Evolutionary conservation across 2,888 invertebrate species (phyloP).

Genomic region (Dynastes grantii): DNA sequence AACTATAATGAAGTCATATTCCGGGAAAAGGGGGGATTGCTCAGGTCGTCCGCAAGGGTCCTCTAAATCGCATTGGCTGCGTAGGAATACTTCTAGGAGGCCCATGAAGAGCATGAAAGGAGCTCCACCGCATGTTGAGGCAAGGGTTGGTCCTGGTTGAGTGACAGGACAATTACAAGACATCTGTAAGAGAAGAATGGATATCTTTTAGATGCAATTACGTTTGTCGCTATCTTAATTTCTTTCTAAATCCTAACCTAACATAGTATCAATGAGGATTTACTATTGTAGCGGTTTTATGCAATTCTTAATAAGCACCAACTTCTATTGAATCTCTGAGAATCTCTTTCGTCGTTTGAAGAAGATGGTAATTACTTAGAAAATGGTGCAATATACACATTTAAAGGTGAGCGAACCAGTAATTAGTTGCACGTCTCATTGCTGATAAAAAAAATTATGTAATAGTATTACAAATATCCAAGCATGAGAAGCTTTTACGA

Average conservation of each 20-base stretch:
- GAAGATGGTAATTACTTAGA: too few species aligned
- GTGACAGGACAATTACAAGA: slow-evolving; percentile 87
- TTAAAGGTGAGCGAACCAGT: too few species aligned
- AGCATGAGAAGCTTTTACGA: neutral
- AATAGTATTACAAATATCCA: neutral
- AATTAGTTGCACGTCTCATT: neutral
- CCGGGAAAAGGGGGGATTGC: slow-evolving; percentile 74
- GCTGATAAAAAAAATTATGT: neutral
- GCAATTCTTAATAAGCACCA: neutral
- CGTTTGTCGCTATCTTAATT: too few species aligned
- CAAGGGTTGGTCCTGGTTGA: slow-evolving; percentile 87
- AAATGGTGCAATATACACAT: too few species aligned
- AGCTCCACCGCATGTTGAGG: slow-evolving; percentile 87
- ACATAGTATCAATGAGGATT: neutral
- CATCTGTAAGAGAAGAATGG: slow-evolving; percentile 62
- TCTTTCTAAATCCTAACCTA: neutral
- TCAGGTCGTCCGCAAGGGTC: slow-evolving; percentile 87
- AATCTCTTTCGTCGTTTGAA: neutral
- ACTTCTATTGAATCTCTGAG: neutral
- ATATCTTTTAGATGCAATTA: too few species aligned
- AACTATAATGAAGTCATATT: slow-evolving; percentile 85
- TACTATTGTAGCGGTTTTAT: neutral
- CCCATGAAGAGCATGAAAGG: slow-evolving; percentile 94
- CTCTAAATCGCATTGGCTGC: slow-evolving; percentile 90
- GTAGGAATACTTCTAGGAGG: slow-evolving; percentile 86